These are phyloP conservation scores for Phenganax marumi DNA, from an alignment of 92 coral and sea anemone genomes.

Conservation along the genomic window DNA sequence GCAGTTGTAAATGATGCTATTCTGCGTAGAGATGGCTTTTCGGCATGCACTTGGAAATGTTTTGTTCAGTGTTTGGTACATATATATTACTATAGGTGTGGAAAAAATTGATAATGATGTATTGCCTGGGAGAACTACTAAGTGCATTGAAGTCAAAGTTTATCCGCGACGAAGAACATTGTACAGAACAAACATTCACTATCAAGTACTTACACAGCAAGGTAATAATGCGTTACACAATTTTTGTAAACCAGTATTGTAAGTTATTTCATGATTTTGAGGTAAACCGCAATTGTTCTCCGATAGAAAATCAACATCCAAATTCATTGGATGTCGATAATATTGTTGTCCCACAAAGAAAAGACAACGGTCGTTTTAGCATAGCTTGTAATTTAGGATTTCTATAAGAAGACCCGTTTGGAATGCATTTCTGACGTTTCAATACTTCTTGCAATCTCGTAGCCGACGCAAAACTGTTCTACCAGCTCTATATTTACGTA, in stretches of 20 bases:
- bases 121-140: constrained; percentile 85
- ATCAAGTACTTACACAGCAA: constrained; percentile 65
- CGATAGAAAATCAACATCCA: not conserved
- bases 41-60: no score
- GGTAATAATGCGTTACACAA: constrained; percentile 48
- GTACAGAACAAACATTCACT: constrained; percentile 71
- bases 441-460: no score
- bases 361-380: no score
- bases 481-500: no score
- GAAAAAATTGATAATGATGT: constrained; percentile 51
- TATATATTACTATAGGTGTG: constrained; percentile 62
- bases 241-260: not conserved
- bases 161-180: constrained; percentile 73
- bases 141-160: constrained; percentile 71
- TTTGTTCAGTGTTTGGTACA: not conserved
- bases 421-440: no score
- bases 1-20: no score
- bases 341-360: no score
- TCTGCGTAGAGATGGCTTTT: no score
- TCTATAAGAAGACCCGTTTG: no score
- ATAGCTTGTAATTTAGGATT: no score
- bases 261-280: not conserved
- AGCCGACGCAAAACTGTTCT: no score
- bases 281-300: not conserved
- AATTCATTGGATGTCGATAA: no score